Percentiles rank a stretch among this genome's conserved stretches.
phyloP scores from a whole-genome alignment of 2,113 vertebrate species.

The Lasiurus borealis region DNA sequence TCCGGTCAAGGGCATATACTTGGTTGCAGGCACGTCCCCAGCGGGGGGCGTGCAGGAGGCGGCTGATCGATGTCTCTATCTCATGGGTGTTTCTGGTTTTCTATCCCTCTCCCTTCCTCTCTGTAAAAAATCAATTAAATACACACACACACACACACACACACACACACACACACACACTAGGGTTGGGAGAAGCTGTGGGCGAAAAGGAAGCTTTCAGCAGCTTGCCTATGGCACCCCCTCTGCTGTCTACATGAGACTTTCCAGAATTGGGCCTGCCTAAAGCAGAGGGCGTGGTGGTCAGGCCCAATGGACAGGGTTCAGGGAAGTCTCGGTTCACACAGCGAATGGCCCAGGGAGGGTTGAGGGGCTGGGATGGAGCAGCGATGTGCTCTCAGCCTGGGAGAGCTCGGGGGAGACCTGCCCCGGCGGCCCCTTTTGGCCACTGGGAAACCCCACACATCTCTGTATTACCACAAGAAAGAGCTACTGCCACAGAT shows the following conservation, averaged over 20 bases:
- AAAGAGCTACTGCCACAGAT: background rate
- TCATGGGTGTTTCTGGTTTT: too few relatives aligned
- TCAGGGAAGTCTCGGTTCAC: background rate
- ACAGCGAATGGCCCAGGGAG: background rate
- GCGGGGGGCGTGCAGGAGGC: too few relatives aligned
- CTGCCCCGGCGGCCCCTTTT: background rate
- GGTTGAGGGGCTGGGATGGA: background rate
- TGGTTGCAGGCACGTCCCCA: too few relatives aligned
- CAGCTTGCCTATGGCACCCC: background rate
- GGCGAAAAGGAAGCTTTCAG: background rate
- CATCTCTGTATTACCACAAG: background rate
- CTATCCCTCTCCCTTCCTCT: too few relatives aligned
- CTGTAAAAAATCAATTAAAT: too few relatives aligned
- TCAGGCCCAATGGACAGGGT: background rate
- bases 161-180: too few relatives aligned
- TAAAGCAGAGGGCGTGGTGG: background rate
- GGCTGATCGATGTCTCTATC: too few relatives aligned
- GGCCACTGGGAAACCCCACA: background rate
- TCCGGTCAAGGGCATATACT: too few relatives aligned
- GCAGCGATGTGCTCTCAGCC: background rate
- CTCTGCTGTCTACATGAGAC: background rate
- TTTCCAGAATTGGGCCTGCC: background rate
- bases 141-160: too few relatives aligned
- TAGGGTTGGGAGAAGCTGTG: background rate
- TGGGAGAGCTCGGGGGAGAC: background rate